A percentile compares a stretch with the other conserved stretches of the same genome.
Conservation (phyloP, 2,113 vertebrate species). For the Notechis scutatus region DNA sequence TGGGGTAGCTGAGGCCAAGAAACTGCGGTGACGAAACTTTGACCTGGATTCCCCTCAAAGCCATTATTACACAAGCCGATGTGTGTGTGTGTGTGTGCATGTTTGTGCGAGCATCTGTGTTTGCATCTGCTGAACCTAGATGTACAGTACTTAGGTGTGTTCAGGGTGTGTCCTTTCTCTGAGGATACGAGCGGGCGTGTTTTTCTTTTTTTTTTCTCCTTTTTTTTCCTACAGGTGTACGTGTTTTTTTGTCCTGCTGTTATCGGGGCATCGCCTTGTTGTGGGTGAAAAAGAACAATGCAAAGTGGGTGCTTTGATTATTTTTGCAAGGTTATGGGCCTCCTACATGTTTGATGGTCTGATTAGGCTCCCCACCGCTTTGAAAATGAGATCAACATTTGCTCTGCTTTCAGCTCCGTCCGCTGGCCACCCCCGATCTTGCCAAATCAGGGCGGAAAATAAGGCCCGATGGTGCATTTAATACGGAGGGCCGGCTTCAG, state of each 20-base stretch:
- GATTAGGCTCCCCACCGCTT: not conserved
- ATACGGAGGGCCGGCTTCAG: too few relatives aligned
- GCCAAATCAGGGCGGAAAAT: not conserved
- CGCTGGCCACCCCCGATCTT: not conserved
- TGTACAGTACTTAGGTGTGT: not conserved
- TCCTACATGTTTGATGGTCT: not conserved
- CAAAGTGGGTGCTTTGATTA: not conserved
- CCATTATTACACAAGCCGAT: not conserved
- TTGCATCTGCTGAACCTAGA: not conserved
- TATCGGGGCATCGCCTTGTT: not conserved
- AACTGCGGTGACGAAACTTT: not conserved
- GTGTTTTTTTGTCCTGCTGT: not conserved
- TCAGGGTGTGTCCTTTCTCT: not conserved
- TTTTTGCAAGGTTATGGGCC: not conserved
- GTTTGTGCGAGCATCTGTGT: not conserved
- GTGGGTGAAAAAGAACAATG: constrained; percentile 20
- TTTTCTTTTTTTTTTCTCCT: not conserved
- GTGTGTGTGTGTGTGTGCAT: not conserved
- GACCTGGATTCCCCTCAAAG: constrained; percentile 18
- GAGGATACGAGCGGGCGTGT: not conserved
- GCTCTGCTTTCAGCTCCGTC: not conserved
- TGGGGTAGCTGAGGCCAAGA: not conserved
- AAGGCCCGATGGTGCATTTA: not conserved
- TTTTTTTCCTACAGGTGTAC: not conserved
- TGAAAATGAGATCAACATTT: not conserved